Conservation (phyloP, 2,113 vertebrate genomes). For the Oreochromis spilurus region DNA sequence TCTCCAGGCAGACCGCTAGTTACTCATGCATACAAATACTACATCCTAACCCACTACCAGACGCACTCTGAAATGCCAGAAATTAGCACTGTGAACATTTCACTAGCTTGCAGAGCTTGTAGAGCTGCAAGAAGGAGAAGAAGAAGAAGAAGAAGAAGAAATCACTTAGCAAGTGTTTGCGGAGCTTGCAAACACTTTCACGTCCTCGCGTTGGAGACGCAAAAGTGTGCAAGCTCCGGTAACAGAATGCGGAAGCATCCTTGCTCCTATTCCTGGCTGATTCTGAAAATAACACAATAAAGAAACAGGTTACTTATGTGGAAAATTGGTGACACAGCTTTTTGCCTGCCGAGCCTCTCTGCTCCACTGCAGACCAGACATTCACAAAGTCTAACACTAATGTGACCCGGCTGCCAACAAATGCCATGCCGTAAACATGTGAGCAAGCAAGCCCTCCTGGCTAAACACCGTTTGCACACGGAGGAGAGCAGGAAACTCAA, state of each 20-base stretch:
- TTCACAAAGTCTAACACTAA: constrained; percentile 14
- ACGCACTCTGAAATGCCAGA: background rate
- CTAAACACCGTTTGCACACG: constrained; percentile 41
- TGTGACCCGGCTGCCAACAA: constrained; percentile 3
- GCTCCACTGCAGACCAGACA: background rate
- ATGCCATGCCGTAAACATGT: constrained; percentile 29
- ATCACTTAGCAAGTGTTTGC: background rate
- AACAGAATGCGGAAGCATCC: background rate
- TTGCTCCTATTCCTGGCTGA: background rate
- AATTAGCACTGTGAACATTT: background rate
- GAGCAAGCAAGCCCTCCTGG: constrained; percentile 29
- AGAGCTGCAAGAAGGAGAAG: background rate
- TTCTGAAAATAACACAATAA: background rate
- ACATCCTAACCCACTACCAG: background rate
- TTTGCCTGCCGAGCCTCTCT: background rate
- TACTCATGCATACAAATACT: background rate
- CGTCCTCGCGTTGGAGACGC: background rate
- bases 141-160: background rate
- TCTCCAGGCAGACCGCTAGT: background rate
- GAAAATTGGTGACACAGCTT: background rate
- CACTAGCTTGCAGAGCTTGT: background rate
- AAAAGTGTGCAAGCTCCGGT: background rate
- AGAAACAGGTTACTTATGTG: background rate
- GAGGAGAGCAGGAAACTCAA: constrained; percentile 46
- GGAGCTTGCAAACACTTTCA: background rate